Evolutionary conservation across 1,140 invertebrate genomes (phyloP).

Genomic region (Nasonia giraulti): DNA sequence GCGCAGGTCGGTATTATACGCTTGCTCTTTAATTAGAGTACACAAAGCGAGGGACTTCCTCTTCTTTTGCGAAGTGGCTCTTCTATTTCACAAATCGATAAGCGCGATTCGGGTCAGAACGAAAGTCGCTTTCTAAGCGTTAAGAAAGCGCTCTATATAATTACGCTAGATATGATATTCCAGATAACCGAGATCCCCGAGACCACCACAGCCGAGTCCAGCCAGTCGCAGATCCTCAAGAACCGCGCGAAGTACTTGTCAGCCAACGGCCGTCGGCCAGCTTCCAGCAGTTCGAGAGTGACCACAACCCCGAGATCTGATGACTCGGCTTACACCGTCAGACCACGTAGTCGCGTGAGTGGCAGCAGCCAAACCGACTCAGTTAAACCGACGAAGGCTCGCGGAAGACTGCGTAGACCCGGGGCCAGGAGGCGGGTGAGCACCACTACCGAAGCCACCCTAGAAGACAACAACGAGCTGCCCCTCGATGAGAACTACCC

Average conservation of each 20-base stretch:
- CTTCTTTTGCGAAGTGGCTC: not conserved
- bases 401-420: conserved; percentile 62
- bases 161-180: not conserved
- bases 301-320: conserved; percentile 52
- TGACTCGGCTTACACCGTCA: conserved; percentile 56
- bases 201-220: conserved; percentile 48
- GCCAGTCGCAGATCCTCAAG: conserved; percentile 60
- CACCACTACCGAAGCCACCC: conserved; percentile 57
- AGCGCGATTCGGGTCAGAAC: no score
- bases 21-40: not conserved
- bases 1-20: not conserved
- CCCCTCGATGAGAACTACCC: conserved; percentile 70
- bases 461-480: conserved; percentile 68
- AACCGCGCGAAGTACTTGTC: conserved; percentile 65
- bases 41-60: not conserved
- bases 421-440: conserved; percentile 55
- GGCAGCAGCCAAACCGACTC: conserved; percentile 36
- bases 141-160: not conserved
- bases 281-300: conserved; percentile 46
- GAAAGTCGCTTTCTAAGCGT: no score
- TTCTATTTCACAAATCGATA: not conserved
- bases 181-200: not conserved
- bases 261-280: conserved; percentile 57
- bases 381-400: conserved; percentile 55
- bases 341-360: conserved; percentile 20